A percentile compares a stretch with the other conserved stretches of the same genome.
phyloP scores from a whole-genome alignment of 2,113 vertebrate species.

The Protomyctophum bolini region DNA sequence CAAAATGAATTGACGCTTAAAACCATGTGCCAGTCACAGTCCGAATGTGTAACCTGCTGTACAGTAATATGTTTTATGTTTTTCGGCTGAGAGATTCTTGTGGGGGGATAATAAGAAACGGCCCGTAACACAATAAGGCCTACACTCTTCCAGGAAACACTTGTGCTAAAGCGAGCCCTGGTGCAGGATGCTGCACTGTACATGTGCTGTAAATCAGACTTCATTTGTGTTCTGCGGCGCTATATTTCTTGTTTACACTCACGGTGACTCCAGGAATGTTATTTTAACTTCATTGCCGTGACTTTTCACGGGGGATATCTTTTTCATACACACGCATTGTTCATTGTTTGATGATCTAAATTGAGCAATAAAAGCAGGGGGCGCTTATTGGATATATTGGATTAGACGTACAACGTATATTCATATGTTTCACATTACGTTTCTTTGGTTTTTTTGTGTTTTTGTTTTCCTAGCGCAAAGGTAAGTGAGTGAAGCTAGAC shows the following conservation, averaged over 20 bases:
- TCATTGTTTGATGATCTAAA: slow-evolving; percentile 59
- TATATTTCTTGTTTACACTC: slow-evolving; percentile 55
- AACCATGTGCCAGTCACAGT: neutral
- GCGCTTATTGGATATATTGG: slow-evolving; percentile 60
- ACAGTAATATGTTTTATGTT: neutral
- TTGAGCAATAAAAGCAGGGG: slow-evolving; percentile 56
- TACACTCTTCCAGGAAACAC: neutral
- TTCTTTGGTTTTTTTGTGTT: neutral
- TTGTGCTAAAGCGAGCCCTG: neutral
- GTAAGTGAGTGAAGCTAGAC: slow-evolving; percentile 26
- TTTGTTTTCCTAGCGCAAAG: slow-evolving; percentile 17
- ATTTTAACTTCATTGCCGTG: slow-evolving; percentile 45
- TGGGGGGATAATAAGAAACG: neutral
- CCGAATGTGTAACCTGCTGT: slow-evolving; percentile 5
- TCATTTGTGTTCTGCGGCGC: slow-evolving; percentile 31
- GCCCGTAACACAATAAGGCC: neutral
- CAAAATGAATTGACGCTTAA: too few species aligned
- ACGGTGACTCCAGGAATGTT: slow-evolving; percentile 52
- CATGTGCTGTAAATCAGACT: slow-evolving; percentile 51
- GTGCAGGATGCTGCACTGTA: neutral
- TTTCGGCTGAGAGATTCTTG: neutral
- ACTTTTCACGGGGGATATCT: slow-evolving; percentile 32
- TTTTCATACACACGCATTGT: slow-evolving; percentile 48
- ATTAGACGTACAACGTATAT: slow-evolving; percentile 48
- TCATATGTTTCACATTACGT: slow-evolving; percentile 62